Conservation (phyloP, 2,888 invertebrate genomes). For the Palloptera scutellata region DNA sequence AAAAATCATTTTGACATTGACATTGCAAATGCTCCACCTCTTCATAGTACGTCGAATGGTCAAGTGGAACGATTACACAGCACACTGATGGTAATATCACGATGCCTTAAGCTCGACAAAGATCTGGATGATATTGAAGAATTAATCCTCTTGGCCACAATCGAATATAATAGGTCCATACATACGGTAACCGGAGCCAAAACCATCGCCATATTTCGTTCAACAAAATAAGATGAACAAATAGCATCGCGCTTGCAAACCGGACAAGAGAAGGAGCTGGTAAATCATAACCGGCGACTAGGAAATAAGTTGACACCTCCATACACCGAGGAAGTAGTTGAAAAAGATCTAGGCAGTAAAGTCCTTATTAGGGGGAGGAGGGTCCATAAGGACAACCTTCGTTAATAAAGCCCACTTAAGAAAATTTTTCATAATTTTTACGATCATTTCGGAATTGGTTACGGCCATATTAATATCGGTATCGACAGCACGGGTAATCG, state of each 20-base stretch:
- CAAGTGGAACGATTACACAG: conserved; percentile 35
- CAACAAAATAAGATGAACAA: background rate
- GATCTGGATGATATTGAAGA: conserved; percentile 7
- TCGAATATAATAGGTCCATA: conserved; percentile 11
- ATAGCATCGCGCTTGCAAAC: background rate
- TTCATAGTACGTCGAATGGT: conserved; percentile 36
- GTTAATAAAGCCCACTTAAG: too few species aligned
- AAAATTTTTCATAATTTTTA: conserved; percentile 9
- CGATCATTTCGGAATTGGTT: conserved; percentile 6
- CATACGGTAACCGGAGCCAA: conserved; percentile 11
- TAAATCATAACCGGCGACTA: background rate
- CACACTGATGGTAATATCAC: conserved; percentile 35
- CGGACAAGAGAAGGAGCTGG: background rate
- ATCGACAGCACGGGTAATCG: conserved; percentile 19
- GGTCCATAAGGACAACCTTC: too few species aligned
- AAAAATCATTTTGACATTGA: conserved; percentile 24
- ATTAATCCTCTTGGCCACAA: conserved; percentile 4
- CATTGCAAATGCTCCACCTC: conserved; percentile 33
- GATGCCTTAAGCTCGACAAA: conserved; percentile 32
- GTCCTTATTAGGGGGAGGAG: too few species aligned
- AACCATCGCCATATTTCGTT: background rate
- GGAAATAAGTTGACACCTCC: background rate
- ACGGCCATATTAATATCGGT: conserved; percentile 2
- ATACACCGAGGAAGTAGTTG: background rate
- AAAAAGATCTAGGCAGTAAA: too few species aligned